These are phyloP conservation scores for Lasioglossum figueresi DNA, from an alignment of 2,888 invertebrate species.

Conservation along the genomic window DNA sequence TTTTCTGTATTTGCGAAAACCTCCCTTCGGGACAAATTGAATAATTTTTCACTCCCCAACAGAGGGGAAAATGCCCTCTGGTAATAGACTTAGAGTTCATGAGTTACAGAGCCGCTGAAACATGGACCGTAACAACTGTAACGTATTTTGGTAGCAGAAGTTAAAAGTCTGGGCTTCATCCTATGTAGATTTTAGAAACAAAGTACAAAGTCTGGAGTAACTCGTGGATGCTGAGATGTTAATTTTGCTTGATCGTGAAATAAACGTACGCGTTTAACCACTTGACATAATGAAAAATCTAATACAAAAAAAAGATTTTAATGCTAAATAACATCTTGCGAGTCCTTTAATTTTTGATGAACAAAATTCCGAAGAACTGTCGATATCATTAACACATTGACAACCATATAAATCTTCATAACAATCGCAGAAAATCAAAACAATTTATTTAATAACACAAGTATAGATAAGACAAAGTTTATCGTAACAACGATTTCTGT, in stretches of 20 bases:
- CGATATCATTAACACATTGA: neutral
- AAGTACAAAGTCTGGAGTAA: neutral
- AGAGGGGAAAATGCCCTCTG: neutral
- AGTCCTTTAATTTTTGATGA: neutral
- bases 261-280: neutral
- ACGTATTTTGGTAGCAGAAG: conserved; percentile 1
- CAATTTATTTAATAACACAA: neutral
- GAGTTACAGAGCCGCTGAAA: neutral
- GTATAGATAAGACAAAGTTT: neutral
- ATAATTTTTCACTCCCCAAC: neutral
- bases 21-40: neutral
- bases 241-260: too few species aligned
- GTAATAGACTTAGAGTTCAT: conserved; percentile 12
- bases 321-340: neutral
- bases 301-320: neutral
- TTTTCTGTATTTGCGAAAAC: neutral
- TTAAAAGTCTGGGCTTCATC: neutral
- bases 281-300: neutral
- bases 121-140: neutral
- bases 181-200: neutral
- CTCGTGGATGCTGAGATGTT: neutral
- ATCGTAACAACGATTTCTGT: neutral
- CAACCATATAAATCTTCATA: neutral
- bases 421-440: neutral
- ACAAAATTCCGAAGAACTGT: neutral